phyloP scores from a whole-genome alignment of 2,797 vertebrate genomes.

The Mustela erminea region DNA sequence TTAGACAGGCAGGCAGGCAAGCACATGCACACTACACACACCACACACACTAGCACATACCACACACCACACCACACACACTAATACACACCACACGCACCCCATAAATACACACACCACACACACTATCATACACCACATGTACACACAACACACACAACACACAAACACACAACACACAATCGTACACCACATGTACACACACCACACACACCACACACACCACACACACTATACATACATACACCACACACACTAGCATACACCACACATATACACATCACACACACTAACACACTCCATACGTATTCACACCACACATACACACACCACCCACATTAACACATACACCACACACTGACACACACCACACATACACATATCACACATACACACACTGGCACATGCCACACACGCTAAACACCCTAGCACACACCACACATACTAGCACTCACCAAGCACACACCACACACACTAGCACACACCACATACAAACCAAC shows the following conservation, averaged over 20 bases:
- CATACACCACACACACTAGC: not conserved
- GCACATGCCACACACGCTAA: not conserved
- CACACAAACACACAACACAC: too few species aligned
- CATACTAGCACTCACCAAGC: too few species aligned
- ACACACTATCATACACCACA: not conserved
- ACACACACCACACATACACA: not conserved
- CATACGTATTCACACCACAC: not conserved
- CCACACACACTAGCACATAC: not conserved
- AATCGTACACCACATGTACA: not conserved
- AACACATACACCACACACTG: not conserved
- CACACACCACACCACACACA: not conserved
- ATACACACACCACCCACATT: not conserved
- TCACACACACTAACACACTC: not conserved
- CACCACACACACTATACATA: too few species aligned
- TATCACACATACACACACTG: not conserved
- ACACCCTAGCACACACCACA: too few species aligned
- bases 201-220: not conserved
- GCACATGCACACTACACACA: too few species aligned
- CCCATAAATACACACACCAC: too few species aligned
- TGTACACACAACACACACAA: too few species aligned
- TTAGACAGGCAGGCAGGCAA: not conserved
- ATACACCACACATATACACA: not conserved
- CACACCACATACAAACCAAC: not conserved
- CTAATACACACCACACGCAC: not conserved
- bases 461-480: not conserved